These are phyloP conservation scores for Seriola dumerili DNA, from an alignment of 2,113 vertebrate species.

Conservation along the genomic window DNA sequence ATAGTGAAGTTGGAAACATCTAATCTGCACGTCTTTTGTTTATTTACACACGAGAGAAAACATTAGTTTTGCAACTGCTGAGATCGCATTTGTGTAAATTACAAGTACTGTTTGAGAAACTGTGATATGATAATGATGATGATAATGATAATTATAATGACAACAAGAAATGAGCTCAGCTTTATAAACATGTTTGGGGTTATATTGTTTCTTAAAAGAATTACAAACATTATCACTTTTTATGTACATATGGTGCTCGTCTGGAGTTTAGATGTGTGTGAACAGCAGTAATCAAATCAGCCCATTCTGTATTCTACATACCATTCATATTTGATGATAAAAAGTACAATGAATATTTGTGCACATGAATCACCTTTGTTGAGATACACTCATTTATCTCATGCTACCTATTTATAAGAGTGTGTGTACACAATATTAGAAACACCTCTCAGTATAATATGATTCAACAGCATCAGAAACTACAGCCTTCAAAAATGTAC, in stretches of 20 bases:
- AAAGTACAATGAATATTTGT: background rate
- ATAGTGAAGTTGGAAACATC: background rate
- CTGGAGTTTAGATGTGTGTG: conserved; percentile 22
- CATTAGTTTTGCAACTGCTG: background rate
- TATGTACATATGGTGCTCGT: background rate
- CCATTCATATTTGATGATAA: background rate
- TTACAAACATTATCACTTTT: background rate
- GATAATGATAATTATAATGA: background rate
- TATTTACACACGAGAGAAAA: background rate
- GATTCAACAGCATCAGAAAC: background rate
- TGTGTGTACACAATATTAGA: background rate
- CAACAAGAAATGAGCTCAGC: conserved; percentile 20
- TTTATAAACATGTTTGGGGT: background rate
- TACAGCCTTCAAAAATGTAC: background rate
- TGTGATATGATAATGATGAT: background rate
- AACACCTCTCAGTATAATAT: background rate
- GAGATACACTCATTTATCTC: background rate
- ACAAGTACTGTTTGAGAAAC: background rate
- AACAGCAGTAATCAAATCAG: background rate
- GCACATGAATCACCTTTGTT: background rate
- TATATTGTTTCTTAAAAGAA: background rate
- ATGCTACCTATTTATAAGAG: background rate
- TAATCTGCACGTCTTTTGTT: background rate
- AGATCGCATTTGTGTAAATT: background rate
- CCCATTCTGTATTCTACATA: background rate